Base-by-base conservation (phyloP, 2,113 vertebrate genomes). In the Catharus fuscescens region DNA sequence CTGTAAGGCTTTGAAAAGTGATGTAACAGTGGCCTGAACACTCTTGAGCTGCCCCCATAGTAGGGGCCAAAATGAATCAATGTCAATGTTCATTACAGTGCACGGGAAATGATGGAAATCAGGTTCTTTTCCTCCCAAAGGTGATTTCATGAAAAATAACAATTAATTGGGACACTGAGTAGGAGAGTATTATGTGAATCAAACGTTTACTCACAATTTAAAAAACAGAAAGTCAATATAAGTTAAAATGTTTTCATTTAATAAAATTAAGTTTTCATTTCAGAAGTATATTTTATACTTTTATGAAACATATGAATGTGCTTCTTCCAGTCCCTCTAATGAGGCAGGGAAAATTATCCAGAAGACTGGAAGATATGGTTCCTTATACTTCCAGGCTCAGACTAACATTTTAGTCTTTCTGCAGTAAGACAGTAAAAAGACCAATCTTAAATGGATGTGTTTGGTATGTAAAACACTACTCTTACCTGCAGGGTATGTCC, bases 401-500 rank as follows among this genome's bases (percentile, higher is more conserved):
- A 25, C 7, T 54, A 87, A 81, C 12, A 18, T n/a, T 78, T 44
- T 36, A 64, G 73, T 34, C 62, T 87, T 91, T 44, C 19, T 28
- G 52, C 6, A 44, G 17, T 28, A 77, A 77, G n/a, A 42, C 2
- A 72, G 28, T 64, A 64, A 70, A 66, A 83, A 24, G 8, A n/a
- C 10, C 14, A 54, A 17, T 40, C 32, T 52, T 52, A 71, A 70
- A 18, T 74, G 32, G 31, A 52, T 10, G 32, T 61, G 40, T 82
- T 45, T 74, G 26, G 28, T 59, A 40, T 4, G 18, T 59, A 56
- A 71, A 76, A 42, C 66, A 64, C 16, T 69, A 18, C 24, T 92
- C 95, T 97, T 96, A 99, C 99, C 99, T 98, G 99, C 98, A 90
- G 99, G 99, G 88, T 99, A 99, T 21, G 99, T 99, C 96, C 99